Base-by-base conservation (phyloP, 2,888 invertebrate genomes). In the Euphydryas editha region DNA sequence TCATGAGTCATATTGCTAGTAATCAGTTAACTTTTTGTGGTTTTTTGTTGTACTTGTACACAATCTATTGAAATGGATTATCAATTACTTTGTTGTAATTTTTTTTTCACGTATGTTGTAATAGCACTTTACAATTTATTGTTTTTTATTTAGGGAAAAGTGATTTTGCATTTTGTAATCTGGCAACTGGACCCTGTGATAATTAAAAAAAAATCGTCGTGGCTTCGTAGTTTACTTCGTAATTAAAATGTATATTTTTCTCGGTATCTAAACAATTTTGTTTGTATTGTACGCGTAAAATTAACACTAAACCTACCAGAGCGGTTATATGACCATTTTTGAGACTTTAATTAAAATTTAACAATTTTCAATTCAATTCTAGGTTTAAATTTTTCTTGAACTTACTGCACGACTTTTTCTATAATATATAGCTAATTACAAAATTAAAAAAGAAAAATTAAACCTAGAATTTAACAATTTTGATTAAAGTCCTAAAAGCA, bases 161-260 rank as follows among this genome's bases (percentile, higher is more conserved):
- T 51, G 37, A 59, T 54, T 36, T 54, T 30, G 36, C 54, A 51
- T 58, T 58, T 24, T 49, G 30, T 18, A 61, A 73, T 77, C 79
- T 80, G 81, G 80, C 81, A 81, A 81, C 82, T 81, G 78, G 79
- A 78, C 83, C 83, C 87, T 88, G 90, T 90, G 89, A 89, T 88
- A 89, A 81, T 79, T n/a, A n/a, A n/a, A 73, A 21, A 20, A 39
- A 55, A 30, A 36, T 61, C 51, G 44, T 51, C 44, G 49, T 37
- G 58, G 66, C 66, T 58, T 66, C n/a, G 30, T 63, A 63, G 54
- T 36, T 65, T 63, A 54, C 24, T 59, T 18, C 49, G 37, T 49
- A 55, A 11, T 57, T 18, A 44, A 55, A 55, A 62, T 64, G 58
- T 61, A 58, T 47, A 61, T 59, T 42, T 61, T 59, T 68, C 49